Evolutionary conservation across 2,113 vertebrate species (phyloP), one percentile per base, ranked within the genome.

Genomic region (Malurus melanocephalus): DNA sequence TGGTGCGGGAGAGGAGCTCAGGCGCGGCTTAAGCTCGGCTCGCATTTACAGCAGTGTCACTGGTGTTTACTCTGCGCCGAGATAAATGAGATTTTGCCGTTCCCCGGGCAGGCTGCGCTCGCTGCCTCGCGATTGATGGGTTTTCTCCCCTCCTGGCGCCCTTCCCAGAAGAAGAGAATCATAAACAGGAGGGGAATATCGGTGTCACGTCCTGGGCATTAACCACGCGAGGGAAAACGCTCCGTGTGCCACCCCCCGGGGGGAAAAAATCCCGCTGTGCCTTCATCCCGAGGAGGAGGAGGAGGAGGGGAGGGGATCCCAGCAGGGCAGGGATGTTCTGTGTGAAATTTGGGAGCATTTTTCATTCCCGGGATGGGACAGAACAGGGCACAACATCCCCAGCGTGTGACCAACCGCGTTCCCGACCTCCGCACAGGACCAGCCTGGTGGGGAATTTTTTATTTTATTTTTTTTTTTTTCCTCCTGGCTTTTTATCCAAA

Each of bases 141-240:
- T 89, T 95, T 84, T 93, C 88, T 92, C 88, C 83, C 80, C 64
- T 77, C 64, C 91, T 96, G 96, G 96, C 96, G 69, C 38, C 56
- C 20, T 82, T 88, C 96, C 95, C 93, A 89, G 93, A 88, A 76
- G 88, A 60, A 52, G 92, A 78, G 93, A 96, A 96, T 89, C 66
- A 94, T 95, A 95, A 96, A 90, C 92, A 95, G 93, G 88, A 88
- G 75, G 85, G 88, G 82, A 91, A 78, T 92, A 93, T 94, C 89
- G 94, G 84, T 93, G 89, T 88, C 79, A 19, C 38, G 93, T 85
- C 90, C 89, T 91, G 81, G 87, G 94, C 83, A 87, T 65, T 77
- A 72, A 95, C 45, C 71, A 3, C 4, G 5, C 0, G 5, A 81
- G 60, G 89, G 80, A 80, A 83, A 89, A 69, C 0, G 1, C 74